A percentile compares a stretch with the other conserved stretches of the same genome.
phyloP scores from a whole-genome alignment of 2,888 invertebrate species.

The Autographa gamma region DNA sequence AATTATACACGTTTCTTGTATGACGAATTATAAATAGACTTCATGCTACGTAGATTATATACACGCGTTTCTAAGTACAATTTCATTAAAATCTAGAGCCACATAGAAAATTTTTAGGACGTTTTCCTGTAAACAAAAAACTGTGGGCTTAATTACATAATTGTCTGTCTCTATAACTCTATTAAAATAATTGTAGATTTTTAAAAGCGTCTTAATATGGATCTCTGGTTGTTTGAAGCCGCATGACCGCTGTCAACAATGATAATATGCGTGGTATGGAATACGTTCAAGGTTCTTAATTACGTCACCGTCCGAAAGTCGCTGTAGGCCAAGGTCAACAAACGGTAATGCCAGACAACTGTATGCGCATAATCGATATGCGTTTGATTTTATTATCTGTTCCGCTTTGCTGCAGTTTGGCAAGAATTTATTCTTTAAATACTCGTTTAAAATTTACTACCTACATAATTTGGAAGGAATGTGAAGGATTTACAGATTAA shows the following conservation, averaged over 20 bases:
- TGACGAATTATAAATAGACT: conserved; percentile 21
- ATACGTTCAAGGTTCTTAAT: conserved; percentile 65
- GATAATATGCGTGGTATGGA: conserved; percentile 49
- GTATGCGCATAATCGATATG: conserved; percentile 45
- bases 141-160: background rate
- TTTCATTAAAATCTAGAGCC: background rate
- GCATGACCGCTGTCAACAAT: conserved; percentile 45
- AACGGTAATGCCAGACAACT: conserved; percentile 59
- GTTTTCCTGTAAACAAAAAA: background rate
- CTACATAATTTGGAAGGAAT: background rate
- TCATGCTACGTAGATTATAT: conserved; percentile 12
- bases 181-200: background rate
- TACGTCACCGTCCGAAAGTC: conserved; percentile 69
- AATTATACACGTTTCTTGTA: conserved; percentile 28
- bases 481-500: background rate
- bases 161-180: background rate
- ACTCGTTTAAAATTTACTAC: background rate
- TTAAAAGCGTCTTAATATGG: background rate
- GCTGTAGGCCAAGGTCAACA: conserved; percentile 74
- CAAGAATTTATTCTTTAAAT: conserved; percentile 5
- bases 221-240: conserved; percentile 31
- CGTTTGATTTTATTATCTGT: conserved; percentile 40
- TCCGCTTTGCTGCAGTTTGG: conserved; percentile 9
- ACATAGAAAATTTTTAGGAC: background rate
- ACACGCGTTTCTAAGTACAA: conserved; percentile 14